Percentiles rank a stretch among this genome's conserved stretches.
Conservation (phyloP, 2,888 invertebrate species). For the Thera britannica region DNA sequence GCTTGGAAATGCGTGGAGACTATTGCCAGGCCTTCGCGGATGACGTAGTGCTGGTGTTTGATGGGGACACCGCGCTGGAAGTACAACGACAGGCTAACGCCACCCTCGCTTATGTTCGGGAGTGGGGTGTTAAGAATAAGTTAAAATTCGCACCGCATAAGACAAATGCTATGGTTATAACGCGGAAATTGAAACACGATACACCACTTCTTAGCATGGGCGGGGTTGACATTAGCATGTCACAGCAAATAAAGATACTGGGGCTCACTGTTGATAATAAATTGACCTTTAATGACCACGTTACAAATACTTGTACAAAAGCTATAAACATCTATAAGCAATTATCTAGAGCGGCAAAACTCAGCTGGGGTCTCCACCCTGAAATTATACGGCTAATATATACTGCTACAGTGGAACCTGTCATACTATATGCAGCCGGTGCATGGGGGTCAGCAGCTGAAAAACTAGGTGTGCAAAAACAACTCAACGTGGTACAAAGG, state of each 20-base stretch:
- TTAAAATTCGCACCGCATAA: neutral
- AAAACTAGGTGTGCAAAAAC: neutral
- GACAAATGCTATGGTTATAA: neutral
- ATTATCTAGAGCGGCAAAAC: constrained; percentile 12
- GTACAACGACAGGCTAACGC: too few species aligned
- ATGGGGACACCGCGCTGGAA: too few species aligned
- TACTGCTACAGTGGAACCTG: neutral
- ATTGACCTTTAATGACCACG: constrained; percentile 13
- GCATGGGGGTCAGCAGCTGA: constrained; percentile 4
- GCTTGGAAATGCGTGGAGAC: too few species aligned
- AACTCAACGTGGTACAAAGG: neutral
- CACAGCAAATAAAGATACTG: too few species aligned
- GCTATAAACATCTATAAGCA: constrained; percentile 6
- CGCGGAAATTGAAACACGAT: neutral
- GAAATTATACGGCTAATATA: constrained; percentile 27
- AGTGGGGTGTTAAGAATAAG: too few species aligned
- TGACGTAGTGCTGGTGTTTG: too few species aligned
- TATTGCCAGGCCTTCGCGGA: too few species aligned
- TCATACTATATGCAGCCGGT: neutral
- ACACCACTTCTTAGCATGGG: neutral
- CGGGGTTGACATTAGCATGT: too few species aligned
- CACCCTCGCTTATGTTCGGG: too few species aligned
- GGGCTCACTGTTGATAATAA: constrained; percentile 1
- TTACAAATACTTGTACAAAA: neutral
- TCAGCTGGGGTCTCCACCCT: constrained; percentile 31